A percentile compares a stretch with the other conserved stretches of the same genome.
phyloP scores from a whole-genome alignment of 2,797 vertebrate species.

The Oreochromis mossambicus region DNA sequence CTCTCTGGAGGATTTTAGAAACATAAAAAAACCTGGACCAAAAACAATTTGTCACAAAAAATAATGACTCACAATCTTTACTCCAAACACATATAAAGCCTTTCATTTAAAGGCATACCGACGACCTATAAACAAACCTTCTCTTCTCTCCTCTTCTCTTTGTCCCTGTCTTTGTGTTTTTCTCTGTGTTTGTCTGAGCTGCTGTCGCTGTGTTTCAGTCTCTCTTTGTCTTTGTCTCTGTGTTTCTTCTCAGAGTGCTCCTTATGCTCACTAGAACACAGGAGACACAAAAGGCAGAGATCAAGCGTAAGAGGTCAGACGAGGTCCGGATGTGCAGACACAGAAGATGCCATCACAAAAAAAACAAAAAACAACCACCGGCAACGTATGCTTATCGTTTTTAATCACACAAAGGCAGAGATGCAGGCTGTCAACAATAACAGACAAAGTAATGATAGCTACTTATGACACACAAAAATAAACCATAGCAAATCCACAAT shows the following conservation, averaged over 20 bases:
- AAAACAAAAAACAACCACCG: not conserved
- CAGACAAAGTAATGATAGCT: not conserved
- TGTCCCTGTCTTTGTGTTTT: conserved; percentile 76
- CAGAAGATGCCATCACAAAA: not conserved
- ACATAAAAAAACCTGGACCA: not conserved
- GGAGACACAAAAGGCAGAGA: conserved; percentile 29
- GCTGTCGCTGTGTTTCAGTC: conserved; percentile 71
- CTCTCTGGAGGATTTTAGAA: not conserved
- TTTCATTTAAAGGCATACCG: not conserved
- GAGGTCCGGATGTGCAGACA: not conserved
- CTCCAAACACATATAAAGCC: not conserved
- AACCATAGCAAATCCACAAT: not conserved
- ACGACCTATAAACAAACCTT: conserved; percentile 73
- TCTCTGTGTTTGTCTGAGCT: conserved; percentile 86
- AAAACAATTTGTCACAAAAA: not conserved
- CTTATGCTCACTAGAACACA: conserved; percentile 85
- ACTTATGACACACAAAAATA: conserved; percentile 5
- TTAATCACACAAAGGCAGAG: not conserved
- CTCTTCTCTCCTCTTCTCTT: conserved; percentile 88
- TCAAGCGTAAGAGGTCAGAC: conserved; percentile 31
- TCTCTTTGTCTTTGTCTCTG: conserved; percentile 83
- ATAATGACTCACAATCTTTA: not conserved
- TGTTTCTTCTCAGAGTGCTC: conserved; percentile 95
- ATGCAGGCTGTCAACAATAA: not conserved
- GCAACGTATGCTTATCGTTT: not conserved